phyloP scores from a whole-genome alignment of 2,113 vertebrate genomes.

The Menidia beryllina region DNA sequence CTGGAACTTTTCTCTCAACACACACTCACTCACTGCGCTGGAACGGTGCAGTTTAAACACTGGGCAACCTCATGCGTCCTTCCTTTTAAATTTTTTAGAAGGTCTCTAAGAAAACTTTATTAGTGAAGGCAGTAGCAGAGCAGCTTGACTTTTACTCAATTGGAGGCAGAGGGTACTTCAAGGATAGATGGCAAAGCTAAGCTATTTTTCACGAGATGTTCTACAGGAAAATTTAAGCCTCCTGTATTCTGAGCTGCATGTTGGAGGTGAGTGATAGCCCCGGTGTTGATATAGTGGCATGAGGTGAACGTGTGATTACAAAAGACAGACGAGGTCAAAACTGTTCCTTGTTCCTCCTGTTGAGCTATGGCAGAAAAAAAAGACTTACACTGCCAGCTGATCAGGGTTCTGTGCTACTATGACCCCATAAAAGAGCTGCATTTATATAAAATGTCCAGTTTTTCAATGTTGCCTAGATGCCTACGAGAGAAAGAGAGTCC shows the following conservation, averaged over 20 bases:
- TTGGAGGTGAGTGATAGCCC: constrained; percentile 33
- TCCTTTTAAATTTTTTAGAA: constrained; percentile 21
- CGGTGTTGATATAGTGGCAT: constrained; percentile 27
- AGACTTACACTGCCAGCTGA: constrained; percentile 12
- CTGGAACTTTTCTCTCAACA: constrained; percentile 43
- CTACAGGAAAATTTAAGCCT: constrained; percentile 22
- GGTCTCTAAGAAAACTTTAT: constrained; percentile 29
- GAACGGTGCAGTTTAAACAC: constrained; percentile 25
- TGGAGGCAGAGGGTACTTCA: constrained; percentile 27
- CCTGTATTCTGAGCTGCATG: constrained; percentile 21
- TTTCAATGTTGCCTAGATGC: constrained; percentile 1
- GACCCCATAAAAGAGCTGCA: background rate
- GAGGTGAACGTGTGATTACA: constrained; percentile 43
- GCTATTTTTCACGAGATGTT: constrained; percentile 33
- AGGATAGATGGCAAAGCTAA: constrained; percentile 33
- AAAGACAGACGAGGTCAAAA: constrained; percentile 52
- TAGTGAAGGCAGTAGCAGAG: constrained; percentile 12
- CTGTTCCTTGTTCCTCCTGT: constrained; percentile 17
- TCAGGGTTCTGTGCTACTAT: constrained; percentile 7
- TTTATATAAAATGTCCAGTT: background rate
- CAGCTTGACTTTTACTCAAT: constrained; percentile 48
- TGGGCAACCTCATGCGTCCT: constrained; percentile 19
- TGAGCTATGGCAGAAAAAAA: constrained; percentile 25
- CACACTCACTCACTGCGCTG: constrained; percentile 32
- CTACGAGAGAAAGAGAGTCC: background rate